Evolutionary conservation across 2,888 invertebrate genomes (phyloP).

Genomic region (Disparrhopalites patrizii): DNA sequence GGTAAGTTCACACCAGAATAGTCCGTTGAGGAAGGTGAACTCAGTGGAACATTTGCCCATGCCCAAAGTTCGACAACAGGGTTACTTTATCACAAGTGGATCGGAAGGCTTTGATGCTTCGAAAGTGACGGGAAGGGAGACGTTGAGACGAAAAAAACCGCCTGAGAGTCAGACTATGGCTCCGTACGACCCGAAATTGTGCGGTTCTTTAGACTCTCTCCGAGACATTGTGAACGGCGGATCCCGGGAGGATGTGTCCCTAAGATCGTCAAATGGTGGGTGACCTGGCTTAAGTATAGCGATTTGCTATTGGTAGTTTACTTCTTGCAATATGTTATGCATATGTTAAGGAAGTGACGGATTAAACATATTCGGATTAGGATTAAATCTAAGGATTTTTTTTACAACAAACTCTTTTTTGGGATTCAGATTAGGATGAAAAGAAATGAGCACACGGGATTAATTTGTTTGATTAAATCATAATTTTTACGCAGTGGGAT

Average conservation of each 20-base stretch:
- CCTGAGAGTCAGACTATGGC: slow-evolving; percentile 28
- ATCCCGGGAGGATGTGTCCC: slow-evolving; percentile 44
- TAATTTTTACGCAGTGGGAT: too few relatives aligned
- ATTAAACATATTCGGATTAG: too few relatives aligned
- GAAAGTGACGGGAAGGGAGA: slow-evolving; percentile 50
- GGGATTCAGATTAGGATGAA: too few relatives aligned
- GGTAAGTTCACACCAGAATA: neutral
- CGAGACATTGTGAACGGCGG: slow-evolving; percentile 52
- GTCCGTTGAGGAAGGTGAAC: slow-evolving; percentile 36
- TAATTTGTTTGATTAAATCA: neutral
- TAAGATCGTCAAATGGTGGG: slow-evolving; percentile 47
- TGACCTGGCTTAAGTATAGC: too few relatives aligned
- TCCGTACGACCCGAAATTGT: slow-evolving; percentile 49
- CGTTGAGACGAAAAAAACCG: slow-evolving; percentile 54
- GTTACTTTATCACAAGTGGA: neutral
- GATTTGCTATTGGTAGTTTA: too few relatives aligned
- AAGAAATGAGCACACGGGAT: too few relatives aligned
- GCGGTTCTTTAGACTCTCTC: slow-evolving; percentile 59
- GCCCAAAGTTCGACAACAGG: slow-evolving; percentile 10
- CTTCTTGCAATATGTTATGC: too few relatives aligned
- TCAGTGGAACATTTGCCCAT: slow-evolving; percentile 36
- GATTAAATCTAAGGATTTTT: too few relatives aligned
- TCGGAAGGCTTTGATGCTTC: slow-evolving; percentile 39
- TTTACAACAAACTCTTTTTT: too few relatives aligned
- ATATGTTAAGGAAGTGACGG: too few relatives aligned